Evolutionary conservation across 2,113 vertebrate genomes (phyloP).

Genomic region (Gambusia holbrooki): DNA sequence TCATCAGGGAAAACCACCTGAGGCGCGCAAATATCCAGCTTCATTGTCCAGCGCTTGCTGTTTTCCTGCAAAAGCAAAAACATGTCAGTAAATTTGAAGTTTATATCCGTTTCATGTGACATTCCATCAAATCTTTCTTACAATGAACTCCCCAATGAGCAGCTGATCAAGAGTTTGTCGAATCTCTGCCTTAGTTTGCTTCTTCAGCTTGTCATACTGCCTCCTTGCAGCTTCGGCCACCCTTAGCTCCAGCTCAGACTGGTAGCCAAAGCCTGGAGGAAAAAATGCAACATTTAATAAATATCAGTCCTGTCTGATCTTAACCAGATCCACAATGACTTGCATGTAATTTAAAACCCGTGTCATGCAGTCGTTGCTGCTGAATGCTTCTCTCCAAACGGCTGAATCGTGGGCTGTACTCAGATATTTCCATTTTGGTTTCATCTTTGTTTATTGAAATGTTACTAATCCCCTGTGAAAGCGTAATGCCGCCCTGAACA

Average conservation of each 20-base stretch:
- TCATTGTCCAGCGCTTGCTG: constrained; percentile 94
- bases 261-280: constrained; percentile 91
- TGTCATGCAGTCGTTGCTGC: too few species aligned
- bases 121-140: constrained; percentile 76
- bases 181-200: constrained; percentile 98
- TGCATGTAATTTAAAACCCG: too few species aligned
- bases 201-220: constrained; percentile 97
- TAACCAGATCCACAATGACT: too few species aligned
- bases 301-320: too few species aligned
- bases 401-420: too few species aligned
- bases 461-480: too few species aligned
- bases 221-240: constrained; percentile 94
- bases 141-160: constrained; percentile 96
- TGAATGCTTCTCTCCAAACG: too few species aligned
- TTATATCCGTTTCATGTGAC: not conserved
- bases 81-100: not conserved
- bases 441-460: too few species aligned
- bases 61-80: constrained; percentile 82
- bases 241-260: constrained; percentile 93
- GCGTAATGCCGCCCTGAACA: too few species aligned
- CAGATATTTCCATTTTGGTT: too few species aligned
- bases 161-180: constrained; percentile 95
- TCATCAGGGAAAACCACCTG: constrained; percentile 98
- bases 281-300: not conserved
- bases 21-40: constrained; percentile 96